phyloP scores from a whole-genome alignment of 2,888 invertebrate species.

The Volucella inflata region DNA sequence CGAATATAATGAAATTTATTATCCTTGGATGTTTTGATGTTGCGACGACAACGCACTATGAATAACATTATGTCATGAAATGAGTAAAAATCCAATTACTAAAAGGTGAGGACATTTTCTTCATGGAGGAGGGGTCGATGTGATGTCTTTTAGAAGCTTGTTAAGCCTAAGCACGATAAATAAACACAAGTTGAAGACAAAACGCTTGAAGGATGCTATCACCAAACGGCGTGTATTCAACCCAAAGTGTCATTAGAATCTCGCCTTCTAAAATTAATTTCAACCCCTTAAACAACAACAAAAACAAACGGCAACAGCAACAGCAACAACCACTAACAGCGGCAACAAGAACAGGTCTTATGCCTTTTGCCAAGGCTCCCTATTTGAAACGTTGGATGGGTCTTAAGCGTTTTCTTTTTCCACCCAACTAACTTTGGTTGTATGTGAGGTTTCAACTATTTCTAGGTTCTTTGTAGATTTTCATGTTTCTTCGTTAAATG shows the following conservation, averaged over 20 bases:
- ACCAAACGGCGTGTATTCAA: slow-evolving; percentile 59
- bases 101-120: slow-evolving; percentile 34
- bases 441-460: slow-evolving; percentile 12
- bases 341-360: slow-evolving; percentile 42
- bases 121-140: slow-evolving; percentile 4
- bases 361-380: slow-evolving; percentile 49
- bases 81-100: slow-evolving; percentile 65
- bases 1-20: slow-evolving; percentile 64
- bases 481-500: slow-evolving; percentile 28
- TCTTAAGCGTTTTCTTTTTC: slow-evolving; percentile 55
- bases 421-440: slow-evolving; percentile 61
- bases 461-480: slow-evolving; percentile 50
- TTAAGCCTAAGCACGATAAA: slow-evolving; percentile 30
- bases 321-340: background rate
- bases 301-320: slow-evolving; percentile 1
- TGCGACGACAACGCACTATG: slow-evolving; percentile 15
- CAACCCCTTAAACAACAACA: slow-evolving; percentile 51
- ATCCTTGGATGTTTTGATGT: slow-evolving; percentile 41
- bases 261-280: slow-evolving; percentile 67
- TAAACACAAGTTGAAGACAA: slow-evolving; percentile 40
- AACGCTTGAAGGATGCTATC: slow-evolving; percentile 55
- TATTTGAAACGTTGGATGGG: slow-evolving; percentile 15
- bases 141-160: slow-evolving; percentile 14
- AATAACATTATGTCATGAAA: slow-evolving; percentile 50
- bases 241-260: slow-evolving; percentile 65